Base-by-base conservation (phyloP, 53 echinoderm and acorn worm genomes). In the Holothuria leucospilota region DNA sequence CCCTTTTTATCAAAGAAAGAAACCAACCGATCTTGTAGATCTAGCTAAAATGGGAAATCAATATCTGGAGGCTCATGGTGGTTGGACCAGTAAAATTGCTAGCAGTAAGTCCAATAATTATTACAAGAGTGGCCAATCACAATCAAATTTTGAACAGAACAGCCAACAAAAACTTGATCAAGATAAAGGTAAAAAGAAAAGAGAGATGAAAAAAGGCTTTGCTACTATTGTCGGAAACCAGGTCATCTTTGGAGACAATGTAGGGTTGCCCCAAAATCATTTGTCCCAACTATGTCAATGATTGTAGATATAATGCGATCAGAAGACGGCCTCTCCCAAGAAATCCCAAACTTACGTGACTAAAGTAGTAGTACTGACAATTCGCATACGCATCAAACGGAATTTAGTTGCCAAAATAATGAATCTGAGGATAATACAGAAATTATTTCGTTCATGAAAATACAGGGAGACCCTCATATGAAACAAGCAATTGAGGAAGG, bases 41-140 rank as follows among this genome's bases (percentile, higher is more conserved):
- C 20, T 79, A 38, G 16, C 87, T 23, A 63, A 63, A 38, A 14
- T 87, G 24, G 78, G 64, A 20, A 79, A 79, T 39, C 40, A 65
- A 24, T 87, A 87, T 63, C 11, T 63, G n/a, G 87, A 87, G 15
- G 87, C 87, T 21, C 87, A 87, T 80, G 66, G 66, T 63, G 66
- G 79, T 87, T 87, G 71, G 84, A 29, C 26, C 26, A 4, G 26
- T 27, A 27, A 27, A 29, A 29, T 27, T 66, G 26, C 26, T 10
- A 66, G 66, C 26, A 27, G 26, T 66, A 29, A 29, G 66, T 29
- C 26, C 5, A 52, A 52, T 52, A 52, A 52, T 52, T 52, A 52
- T 52, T 52, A 52, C 52, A 52, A 52, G 52, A 52, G 52, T 52
- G 52, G 52, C 15, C 52, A 52, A 52, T 13, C 52, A 11, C 52